Evolutionary conservation across 2,797 vertebrate genomes (phyloP), one percentile per base, ranked within the genome.

Genomic region (Cynopterus sphinx): DNA sequence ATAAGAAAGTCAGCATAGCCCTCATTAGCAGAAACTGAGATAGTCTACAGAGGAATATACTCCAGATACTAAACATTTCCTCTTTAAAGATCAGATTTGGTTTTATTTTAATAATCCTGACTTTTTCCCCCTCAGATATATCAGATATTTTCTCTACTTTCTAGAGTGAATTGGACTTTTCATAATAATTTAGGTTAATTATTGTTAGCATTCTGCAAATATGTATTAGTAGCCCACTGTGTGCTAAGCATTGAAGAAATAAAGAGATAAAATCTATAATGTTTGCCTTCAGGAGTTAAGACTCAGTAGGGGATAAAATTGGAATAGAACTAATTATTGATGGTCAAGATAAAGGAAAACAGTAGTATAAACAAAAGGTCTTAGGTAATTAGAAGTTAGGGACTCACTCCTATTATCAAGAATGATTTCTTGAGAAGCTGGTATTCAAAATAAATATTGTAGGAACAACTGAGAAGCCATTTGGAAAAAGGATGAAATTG

Each of bases 321-420:
- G 41, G 13, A 95, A 73, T 71, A 90, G 59, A 82, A 88, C 21
- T 88, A 92, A 92, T 73, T 92, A 63, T 65, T 86, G 31, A n/a
- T 83, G 31, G 43, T 83, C 67, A 85, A 86, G 39, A 92, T n/a
- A 92, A 36, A 79, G 43, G 15, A 61, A 94, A 93, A 28, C 36
- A 65, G 6, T 51, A 63, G 33, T 43, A 6, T 90, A 87, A 94
- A 90, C 28, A 55, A 85, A 91, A 79, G 41, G 3, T 79, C 33
- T 87, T 61, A 78, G 31, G 49, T 65, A 90, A 75, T 49, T 51
- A 67, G 41, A 90, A 83, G 7, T 41, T 3, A 81, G 57, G 77
- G 31, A 81, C 41, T 68, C 39, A 39, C 8, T 67, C 31, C n/a
- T 96, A 24, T 84, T 92, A 91, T 75, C 21, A 91, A 83, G 39